phyloP scores from a whole-genome alignment of 37 sponge, comb jelly and placozoan species.

The Halisarca cf. caerulea region DNA sequence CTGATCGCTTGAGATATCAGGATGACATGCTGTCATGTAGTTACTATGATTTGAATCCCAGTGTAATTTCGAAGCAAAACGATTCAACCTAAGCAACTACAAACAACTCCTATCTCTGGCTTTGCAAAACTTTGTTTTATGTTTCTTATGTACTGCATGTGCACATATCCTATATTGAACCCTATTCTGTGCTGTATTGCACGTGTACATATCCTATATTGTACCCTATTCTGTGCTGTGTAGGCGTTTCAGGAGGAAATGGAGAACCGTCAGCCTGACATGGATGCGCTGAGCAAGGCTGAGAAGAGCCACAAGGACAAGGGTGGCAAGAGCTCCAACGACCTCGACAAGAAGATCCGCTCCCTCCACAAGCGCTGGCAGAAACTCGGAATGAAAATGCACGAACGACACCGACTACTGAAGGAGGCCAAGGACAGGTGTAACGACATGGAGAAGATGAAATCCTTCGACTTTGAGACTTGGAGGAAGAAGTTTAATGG shows the following conservation, averaged over 20 bases:
- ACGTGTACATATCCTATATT: no score
- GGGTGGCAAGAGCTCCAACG: conserved; percentile 20
- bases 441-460: conserved; percentile 67
- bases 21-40: no score
- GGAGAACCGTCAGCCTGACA: conserved; percentile 73
- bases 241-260: conserved; percentile 79
- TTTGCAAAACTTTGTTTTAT: not conserved
- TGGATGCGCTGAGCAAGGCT: conserved; percentile 77
- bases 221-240: not conserved
- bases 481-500: conserved; percentile 73
- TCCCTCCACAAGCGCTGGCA: conserved; percentile 75
- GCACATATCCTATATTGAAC: no score
- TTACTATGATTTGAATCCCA: no score
- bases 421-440: conserved; percentile 59
- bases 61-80: no score
- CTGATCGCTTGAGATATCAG: no score
- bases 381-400: conserved; percentile 65
- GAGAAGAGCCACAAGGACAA: conserved; percentile 15
- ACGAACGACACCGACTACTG: conserved; percentile 69
- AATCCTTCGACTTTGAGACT: conserved; percentile 71
- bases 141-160: no score
- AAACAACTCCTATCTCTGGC: not conserved
- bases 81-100: not conserved
- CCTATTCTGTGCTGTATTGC: not conserved
- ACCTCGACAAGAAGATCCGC: conserved; percentile 63